Evolutionary conservation across 2,797 vertebrate species (phyloP), one percentile per base, ranked within the genome.

Genomic region (Chrysocyon brachyurus): DNA sequence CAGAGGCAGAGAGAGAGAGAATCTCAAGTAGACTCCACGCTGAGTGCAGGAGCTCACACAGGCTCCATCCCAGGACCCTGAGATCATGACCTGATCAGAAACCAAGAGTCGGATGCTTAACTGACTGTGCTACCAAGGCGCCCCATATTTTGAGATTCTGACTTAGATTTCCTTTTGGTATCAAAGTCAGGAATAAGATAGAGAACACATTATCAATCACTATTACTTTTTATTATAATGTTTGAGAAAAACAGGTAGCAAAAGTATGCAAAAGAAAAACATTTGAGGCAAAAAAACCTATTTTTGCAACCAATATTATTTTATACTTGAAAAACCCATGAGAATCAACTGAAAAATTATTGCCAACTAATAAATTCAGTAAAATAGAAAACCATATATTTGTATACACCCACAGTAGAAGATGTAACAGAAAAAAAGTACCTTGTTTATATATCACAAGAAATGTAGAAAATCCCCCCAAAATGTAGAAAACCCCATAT

Each of bases 161-260:
- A 57, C 24, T 73, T 72, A 70, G 40, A 85, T 70, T 96, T 87
- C 28, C 56, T 92, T 73, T 85, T 91, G 21, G n/a, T 94, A 21
- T 31, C 77, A 31, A 63, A 82, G 16, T 90, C 31, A 90, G 40
- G 78, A 92, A 49, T 4, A 93, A 96, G 66, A 82, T 73, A 59
- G 0, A 79, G 49, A 85, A 24, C 56, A 54, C 57, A 31, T 52
- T 79, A 77, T 87, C 4, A 31, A 59, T 89, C 1, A 28, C 26
- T 12, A 31, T 54, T 84, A 2, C 36, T 79, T 87, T 75, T 84
- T 95, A 87, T 79, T 64, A 16, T 8, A 56, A 21, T 54, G 1
- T 63, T 75, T 87, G 64, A 90, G 68, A 78, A 36, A 56, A 96
- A 36, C 83, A 72, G 61, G 24, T 14, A 17, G 19, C 57, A 70